A percentile compares a stretch with the other conserved stretches of the same genome.
Evolutionary conservation across 2,113 vertebrate species (phyloP).

Genomic region (Pristiophorus japonicus): DNA sequence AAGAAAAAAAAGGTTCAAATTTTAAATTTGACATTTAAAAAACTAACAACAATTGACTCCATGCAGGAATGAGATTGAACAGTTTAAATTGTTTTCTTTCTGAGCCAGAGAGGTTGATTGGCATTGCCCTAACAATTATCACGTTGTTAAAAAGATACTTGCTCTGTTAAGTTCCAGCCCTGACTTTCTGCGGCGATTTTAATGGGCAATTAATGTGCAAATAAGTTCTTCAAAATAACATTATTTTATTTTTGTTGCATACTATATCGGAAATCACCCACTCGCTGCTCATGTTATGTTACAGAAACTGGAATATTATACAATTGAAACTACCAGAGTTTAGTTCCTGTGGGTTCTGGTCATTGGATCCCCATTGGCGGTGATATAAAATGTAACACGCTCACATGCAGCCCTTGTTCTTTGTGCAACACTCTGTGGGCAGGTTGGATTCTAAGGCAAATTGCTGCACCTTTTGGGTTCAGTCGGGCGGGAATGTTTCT

Average conservation of each 20-base stretch:
- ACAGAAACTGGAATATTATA: background rate
- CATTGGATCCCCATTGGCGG: background rate
- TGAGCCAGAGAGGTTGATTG: background rate
- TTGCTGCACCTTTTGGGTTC: background rate
- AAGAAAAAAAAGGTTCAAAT: background rate
- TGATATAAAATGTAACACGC: background rate
- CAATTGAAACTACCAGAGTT: too few species aligned
- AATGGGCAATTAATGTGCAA: background rate
- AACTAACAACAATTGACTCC: background rate
- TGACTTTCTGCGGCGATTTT: background rate
- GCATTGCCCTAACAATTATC: background rate
- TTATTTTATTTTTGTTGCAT: background rate
- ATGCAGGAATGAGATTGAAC: background rate
- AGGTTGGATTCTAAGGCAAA: too few species aligned
- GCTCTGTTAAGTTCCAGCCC: background rate
- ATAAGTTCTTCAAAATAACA: background rate
- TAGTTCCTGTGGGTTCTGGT: background rate
- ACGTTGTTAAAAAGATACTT: background rate
- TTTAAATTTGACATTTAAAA: background rate
- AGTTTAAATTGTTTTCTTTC: background rate
- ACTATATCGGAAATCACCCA: background rate
- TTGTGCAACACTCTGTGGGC: too few species aligned
- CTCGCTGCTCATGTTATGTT: too few species aligned
- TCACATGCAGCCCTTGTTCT: too few species aligned
- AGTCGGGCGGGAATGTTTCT: background rate